These are phyloP conservation scores for Andrena praecox DNA, from an alignment of 2,888 invertebrate genomes.

Conservation along the genomic window DNA sequence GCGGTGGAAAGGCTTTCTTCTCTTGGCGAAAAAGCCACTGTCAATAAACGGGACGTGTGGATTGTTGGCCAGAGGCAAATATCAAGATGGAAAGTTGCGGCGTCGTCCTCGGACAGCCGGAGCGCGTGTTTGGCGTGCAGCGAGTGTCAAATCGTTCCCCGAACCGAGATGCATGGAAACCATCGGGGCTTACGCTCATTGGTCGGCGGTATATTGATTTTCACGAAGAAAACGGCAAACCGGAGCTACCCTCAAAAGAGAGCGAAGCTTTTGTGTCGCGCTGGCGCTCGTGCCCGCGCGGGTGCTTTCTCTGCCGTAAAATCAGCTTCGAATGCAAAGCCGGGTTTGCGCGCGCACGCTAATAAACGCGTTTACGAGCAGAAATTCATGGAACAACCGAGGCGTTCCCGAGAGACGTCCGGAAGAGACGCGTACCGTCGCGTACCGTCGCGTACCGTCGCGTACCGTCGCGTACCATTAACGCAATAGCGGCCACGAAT, in stretches of 20 bases:
- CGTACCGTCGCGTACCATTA: not conserved
- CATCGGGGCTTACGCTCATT: constrained; percentile 44
- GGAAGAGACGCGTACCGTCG: not conserved
- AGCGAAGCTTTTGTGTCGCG: constrained; percentile 47
- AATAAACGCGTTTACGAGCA: constrained; percentile 1
- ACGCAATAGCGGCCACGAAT: not conserved
- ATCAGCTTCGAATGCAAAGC: constrained; percentile 29
- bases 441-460: not conserved
- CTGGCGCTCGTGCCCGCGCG: not conserved
- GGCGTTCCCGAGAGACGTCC: not conserved
- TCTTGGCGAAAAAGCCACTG: constrained; percentile 34
- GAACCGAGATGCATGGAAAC: constrained; percentile 48
- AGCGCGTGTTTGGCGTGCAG: constrained; percentile 26
- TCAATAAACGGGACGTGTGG: constrained; percentile 35
- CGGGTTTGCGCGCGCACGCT: not conserved
- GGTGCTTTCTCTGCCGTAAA: constrained; percentile 46
- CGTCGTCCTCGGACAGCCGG: too few relatives aligned
- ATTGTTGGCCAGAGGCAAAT: constrained; percentile 33
- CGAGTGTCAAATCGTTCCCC: constrained; percentile 47
- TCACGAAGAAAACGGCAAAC: constrained; percentile 55
- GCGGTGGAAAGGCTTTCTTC: constrained; percentile 36
- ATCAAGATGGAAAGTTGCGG: constrained; percentile 64
- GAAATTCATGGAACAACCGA: not conserved
- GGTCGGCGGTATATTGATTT: constrained; percentile 61
- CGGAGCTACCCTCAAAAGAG: constrained; percentile 48